Percentiles rank a stretch among this genome's conserved stretches.
These are phyloP conservation scores for Malacosoma neustria DNA, from an alignment of 2,888 invertebrate genomes.

Conservation along the genomic window DNA sequence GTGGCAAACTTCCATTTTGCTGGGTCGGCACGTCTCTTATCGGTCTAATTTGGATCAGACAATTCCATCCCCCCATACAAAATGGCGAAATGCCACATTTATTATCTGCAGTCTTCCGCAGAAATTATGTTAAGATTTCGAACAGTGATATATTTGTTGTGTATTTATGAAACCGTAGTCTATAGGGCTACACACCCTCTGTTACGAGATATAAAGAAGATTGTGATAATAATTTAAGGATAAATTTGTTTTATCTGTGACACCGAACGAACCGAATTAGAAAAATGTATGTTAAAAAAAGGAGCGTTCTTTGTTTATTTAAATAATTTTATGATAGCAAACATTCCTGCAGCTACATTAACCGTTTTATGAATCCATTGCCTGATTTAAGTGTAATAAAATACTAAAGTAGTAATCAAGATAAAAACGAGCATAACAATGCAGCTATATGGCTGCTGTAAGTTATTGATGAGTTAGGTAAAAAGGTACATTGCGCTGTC, in stretches of 20 bases:
- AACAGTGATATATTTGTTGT: slow-evolving; percentile 53
- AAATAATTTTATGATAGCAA: too few species aligned
- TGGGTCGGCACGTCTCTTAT: slow-evolving; percentile 53
- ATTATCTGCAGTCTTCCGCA: slow-evolving; percentile 63
- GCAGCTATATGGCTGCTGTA: too few species aligned
- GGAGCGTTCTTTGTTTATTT: too few species aligned
- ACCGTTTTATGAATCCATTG: too few species aligned
- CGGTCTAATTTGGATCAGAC: slow-evolving; percentile 67
- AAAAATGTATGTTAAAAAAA: too few species aligned
- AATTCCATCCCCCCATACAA: slow-evolving; percentile 58
- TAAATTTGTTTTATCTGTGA: slow-evolving; percentile 44
- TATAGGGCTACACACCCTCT: slow-evolving; percentile 29
- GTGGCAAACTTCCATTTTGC: slow-evolving; percentile 34
- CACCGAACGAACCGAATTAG: too few species aligned
- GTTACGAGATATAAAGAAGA: slow-evolving; percentile 36
- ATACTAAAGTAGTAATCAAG: too few species aligned
- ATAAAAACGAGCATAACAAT: too few species aligned
- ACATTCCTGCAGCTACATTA: too few species aligned
- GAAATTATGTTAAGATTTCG: slow-evolving; percentile 70
- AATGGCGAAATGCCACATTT: slow-evolving; percentile 56
- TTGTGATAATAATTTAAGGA: slow-evolving; percentile 53
- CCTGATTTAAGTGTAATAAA: too few species aligned
- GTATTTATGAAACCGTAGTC: slow-evolving; percentile 44
- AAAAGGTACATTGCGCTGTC: too few species aligned
- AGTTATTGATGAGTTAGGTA: too few species aligned